Base-by-base conservation (phyloP, 2,797 vertebrate species). In the Sebastes baramenuke region DNA sequence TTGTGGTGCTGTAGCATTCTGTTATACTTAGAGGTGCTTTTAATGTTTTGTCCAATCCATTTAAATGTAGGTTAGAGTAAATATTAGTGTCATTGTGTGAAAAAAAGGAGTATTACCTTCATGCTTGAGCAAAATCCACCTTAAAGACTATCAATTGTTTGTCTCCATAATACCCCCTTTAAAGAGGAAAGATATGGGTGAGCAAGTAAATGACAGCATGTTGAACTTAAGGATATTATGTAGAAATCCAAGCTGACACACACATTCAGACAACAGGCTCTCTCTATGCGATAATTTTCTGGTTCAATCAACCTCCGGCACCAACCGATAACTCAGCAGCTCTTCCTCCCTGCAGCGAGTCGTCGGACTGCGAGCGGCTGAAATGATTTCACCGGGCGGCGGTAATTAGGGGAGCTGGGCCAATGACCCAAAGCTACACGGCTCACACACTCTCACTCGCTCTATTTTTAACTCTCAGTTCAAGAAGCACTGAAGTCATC, bases 381-480 rank as follows among this genome's bases (percentile, higher is more conserved):
- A 77, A 85, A 85, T 82, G 79, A 81, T 86, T 83, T 77, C 54
- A 36, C 32, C n/a, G 49, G 59, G 66, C 71, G 60, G n/a, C 24
- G 29, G 69, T 87, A 89, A 93, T 88, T 80, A 87, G 55, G 16
- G 67, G 72, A 75, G 73, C 64, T n/a, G 60, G 67, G 83, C 81
- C 75, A 70, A 62, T 65, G 84, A 90, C 87, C 88, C 64, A 22
- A 79, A 87, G 82, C 72, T 73, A 73, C 77, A 25, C 6, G 3
- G 11, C 84, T 82, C 69, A 27, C 67, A 27, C 67, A 38, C 77
- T 67, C 80, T 34, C 79, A 54, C 72, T 49, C 4, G 8, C n/a
- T 78, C 88, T 90, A 83, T 91, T 89, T 89, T 89, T 78, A 84
- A 78, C 86, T 83, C 65, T 67, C 64, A 69, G 82, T 54, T 77